A percentile compares a stretch with the other conserved stretches of the same genome.
These are phyloP conservation scores for Sylvia borin DNA, from an alignment of 2,797 vertebrate genomes.

Conservation along the genomic window DNA sequence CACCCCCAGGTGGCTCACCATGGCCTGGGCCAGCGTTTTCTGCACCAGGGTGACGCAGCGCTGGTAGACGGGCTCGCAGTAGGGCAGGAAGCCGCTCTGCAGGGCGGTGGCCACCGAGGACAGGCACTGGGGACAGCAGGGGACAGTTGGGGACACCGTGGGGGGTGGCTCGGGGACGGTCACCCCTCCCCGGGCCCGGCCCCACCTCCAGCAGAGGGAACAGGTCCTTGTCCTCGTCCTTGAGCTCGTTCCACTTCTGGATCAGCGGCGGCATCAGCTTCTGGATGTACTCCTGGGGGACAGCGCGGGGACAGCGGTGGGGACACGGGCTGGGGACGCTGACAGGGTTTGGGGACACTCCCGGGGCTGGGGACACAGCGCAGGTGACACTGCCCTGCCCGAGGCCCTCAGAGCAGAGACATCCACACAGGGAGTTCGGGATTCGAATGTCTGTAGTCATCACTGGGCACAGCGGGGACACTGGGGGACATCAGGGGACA, in stretches of 20 bases:
- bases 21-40: slow-evolving; percentile 93
- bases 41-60: slow-evolving; percentile 95
- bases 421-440: not conserved
- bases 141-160: not conserved
- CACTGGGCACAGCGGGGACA: not conserved
- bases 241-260: slow-evolving; percentile 95
- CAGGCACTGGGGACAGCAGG: slow-evolving; percentile 76
- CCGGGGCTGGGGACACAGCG: not conserved
- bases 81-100: slow-evolving; percentile 94
- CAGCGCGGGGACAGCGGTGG: too few relatives aligned
- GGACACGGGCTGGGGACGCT: too few relatives aligned
- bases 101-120: slow-evolving; percentile 93
- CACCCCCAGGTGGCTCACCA: too few relatives aligned
- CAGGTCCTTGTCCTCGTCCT: slow-evolving; percentile 95
- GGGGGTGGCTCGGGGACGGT: too few relatives aligned
- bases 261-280: slow-evolving; percentile 96
- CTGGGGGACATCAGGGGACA: too few relatives aligned
- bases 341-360: too few relatives aligned
- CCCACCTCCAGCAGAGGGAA: slow-evolving; percentile 91
- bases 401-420: not conserved
- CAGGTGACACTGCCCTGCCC: too few relatives aligned
- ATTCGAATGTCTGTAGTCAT: not conserved
- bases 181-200: fast-evolving
- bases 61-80: slow-evolving; percentile 95
- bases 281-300: slow-evolving; percentile 90